A percentile compares a stretch with the other conserved stretches of the same genome.
These are phyloP conservation scores for Oceanodroma leucorhoa DNA, from an alignment of 2,797 vertebrate genomes.

Conservation along the genomic window DNA sequence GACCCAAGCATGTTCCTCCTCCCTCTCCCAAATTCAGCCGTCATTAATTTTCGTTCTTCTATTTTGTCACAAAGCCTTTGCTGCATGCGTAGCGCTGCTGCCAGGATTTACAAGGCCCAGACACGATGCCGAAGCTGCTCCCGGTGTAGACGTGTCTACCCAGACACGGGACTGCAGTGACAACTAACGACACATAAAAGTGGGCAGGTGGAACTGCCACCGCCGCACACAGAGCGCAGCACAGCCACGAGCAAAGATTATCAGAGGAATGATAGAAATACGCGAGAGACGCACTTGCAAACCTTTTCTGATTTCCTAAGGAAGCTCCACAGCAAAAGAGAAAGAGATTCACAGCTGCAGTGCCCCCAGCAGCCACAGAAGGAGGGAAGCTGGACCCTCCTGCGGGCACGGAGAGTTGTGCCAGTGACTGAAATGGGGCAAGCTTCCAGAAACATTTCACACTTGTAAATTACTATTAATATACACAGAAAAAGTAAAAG, in stretches of 20 bases:
- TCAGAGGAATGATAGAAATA: neutral
- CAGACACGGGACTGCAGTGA: neutral
- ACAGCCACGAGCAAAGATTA: neutral
- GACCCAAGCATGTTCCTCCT: neutral
- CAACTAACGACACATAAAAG: neutral
- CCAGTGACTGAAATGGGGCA: neutral
- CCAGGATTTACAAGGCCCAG: constrained; percentile 35
- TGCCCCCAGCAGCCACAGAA: neutral
- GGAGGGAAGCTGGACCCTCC: neutral
- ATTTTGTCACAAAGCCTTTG: neutral
- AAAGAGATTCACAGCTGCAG: neutral
- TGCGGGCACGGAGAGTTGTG: neutral
- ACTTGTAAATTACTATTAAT: neutral
- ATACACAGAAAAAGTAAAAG: neutral
- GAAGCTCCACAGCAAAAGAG: neutral
- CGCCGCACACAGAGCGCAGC: rapidly evolving
- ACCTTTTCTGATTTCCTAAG: rapidly evolving
- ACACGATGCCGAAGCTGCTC: neutral
- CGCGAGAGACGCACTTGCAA: rapidly evolving
- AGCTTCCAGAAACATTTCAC: neutral
- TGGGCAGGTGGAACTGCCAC: neutral
- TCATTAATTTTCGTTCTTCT: constrained; percentile 2
- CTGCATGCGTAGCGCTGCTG: rapidly evolving
- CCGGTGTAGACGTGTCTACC: neutral
- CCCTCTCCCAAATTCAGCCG: neutral